Base-by-base conservation (phyloP, 2,113 vertebrate species). In the Paradoxurus hermaphroditus region DNA sequence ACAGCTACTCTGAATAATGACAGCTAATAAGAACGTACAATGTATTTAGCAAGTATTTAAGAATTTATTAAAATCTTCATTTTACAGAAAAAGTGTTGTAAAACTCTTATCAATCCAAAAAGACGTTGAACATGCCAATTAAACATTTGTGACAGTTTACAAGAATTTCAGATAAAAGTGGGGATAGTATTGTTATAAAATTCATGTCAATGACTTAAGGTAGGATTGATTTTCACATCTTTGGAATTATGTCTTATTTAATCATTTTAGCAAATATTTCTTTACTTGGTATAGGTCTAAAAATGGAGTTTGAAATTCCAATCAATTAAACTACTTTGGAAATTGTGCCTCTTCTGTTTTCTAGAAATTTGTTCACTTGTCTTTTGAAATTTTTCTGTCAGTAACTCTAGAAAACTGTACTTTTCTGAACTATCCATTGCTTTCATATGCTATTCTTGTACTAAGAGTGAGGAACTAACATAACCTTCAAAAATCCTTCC, bases 401-500 rank as follows among this genome's bases (percentile, higher is more conserved):
- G 29, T 53, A 72, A 59, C 23, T 78, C 15, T 44, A 86, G 31
- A 90, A 75, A 91, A 90, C 27, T n/a, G 11, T 36, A 59, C 62
- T 75, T 36, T 88, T 88, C 51, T 86, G 31, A 95, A 23, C 89
- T 72, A 1, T 7, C 0, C 34, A 85, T 75, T 59, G 7, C 9
- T 56, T 90, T 95, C 23, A 39, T 65, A 77, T 65, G 7, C 2
- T 94, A 82, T 77, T 68, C 19, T 8, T 86, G 23, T 29, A 75
- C 73, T 85, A 92, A 90, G 95, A 41, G 6, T 44, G 34, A 86
- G 6, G 15, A 4, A 53, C 18, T 86, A 51, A 21, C 3, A 88
- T 86, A 9, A 77, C 25, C 23, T 95, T 95, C 21, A 94, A 96
- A 84, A 91, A 29, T 56, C 49, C 65, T 95, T 97, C 16, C 25